Base-by-base conservation (phyloP, 2,888 invertebrate species). In the Nomada ruficornis region DNA sequence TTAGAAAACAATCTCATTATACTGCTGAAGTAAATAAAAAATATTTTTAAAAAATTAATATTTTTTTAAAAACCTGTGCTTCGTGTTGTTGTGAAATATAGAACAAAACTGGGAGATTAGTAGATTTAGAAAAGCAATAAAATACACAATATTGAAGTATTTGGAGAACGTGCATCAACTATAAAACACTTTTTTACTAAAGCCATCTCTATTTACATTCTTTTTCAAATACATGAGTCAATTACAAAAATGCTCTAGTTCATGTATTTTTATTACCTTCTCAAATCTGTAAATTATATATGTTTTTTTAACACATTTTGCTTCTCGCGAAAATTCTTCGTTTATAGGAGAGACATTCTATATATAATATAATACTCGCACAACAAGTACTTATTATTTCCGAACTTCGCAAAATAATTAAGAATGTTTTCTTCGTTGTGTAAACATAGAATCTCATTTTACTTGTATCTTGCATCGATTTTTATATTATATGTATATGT, bases 11-110 rank as follows among this genome's bases (percentile, higher is more conserved):
- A 77, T 84, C 65, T 78, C 70, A 69, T 83, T 85, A 82, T 84
- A 81, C 36, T 69, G 62, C 63, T 81, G 82, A 84, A 74, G 74
- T 68, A 65, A 89, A 88, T 85, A 89, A 88, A 72, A 86, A 60
- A 29, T 67, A 60, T 83, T 85, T 88, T 73, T 77, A 62, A 64
- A 71, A 62, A 13, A 64, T 54, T 23, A 5, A 72, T 67, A 79
- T 75, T 68, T 79, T 75, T 75, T 75, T 79, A 60, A 65, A 83
- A 68, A 76, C 65, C 80, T 73, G 55, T 72, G 60, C 68, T 78
- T 82, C 50, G 63, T 47, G 47, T 50, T 47, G 36, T 50, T 77
- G 67, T 77, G 71, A 79, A 63, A 50, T 68, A 42, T 63, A 73
- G 10, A 65, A n/a, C 15, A 2, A 54, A 54, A 10, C 60, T 52